These are phyloP conservation scores for Orthonyx spaldingii DNA, from an alignment of 2,113 vertebrate species.

Conservation along the genomic window DNA sequence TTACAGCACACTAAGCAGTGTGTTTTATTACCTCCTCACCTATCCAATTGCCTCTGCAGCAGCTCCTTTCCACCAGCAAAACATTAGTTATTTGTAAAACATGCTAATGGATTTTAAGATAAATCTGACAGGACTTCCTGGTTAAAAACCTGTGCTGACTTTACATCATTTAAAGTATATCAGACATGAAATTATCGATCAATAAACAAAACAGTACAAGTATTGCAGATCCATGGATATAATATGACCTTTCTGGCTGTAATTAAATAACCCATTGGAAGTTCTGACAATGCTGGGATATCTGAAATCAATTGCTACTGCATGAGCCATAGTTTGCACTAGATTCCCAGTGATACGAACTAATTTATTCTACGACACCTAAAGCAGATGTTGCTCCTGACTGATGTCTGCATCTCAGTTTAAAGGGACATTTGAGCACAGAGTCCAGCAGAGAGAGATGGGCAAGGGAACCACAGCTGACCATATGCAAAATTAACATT, in stretches of 20 bases:
- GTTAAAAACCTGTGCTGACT: neutral
- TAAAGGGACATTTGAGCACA: neutral
- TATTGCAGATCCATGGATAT: neutral
- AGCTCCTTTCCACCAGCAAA: neutral
- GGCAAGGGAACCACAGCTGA: neutral
- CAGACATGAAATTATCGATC: neutral
- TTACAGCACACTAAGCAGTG: slow-evolving; percentile 59
- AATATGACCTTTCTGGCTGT: neutral
- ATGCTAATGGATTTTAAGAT: neutral
- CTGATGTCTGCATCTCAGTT: neutral
- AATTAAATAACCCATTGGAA: neutral
- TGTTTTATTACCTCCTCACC: slow-evolving; percentile 57
- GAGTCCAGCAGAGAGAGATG: neutral
- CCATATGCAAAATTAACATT: neutral
- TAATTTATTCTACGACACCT: neutral
- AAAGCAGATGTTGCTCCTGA: neutral
- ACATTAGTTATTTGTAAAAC: neutral
- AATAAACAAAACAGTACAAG: neutral
- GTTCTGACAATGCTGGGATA: neutral
- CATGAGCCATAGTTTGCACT: neutral
- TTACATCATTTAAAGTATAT: neutral
- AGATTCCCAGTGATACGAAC: neutral
- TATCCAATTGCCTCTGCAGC: slow-evolving; percentile 37
- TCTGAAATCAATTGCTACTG: neutral
- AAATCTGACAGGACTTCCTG: neutral